These are phyloP conservation scores for Auanema freiburgensis DNA, from an alignment of 2,888 invertebrate genomes.

Conservation along the genomic window DNA sequence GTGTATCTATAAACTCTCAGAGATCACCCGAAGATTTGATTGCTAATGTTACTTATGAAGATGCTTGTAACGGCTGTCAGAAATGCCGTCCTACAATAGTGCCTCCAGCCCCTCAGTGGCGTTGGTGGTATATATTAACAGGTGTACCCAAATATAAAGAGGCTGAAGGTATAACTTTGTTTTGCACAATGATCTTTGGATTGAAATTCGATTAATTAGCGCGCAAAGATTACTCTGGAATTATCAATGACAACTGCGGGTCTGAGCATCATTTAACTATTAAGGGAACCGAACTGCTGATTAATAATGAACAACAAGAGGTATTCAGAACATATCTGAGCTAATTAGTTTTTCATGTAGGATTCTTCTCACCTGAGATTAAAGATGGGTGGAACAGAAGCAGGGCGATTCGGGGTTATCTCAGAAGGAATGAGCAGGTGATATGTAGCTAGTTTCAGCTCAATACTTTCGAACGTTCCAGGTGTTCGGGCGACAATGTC, in stretches of 20 bases:
- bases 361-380: conserved; percentile 29
- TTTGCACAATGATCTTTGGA: neutral
- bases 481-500: conserved; percentile 18
- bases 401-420: conserved; percentile 32
- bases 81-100: conserved; percentile 40
- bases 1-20: conserved; percentile 9
- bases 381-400: conserved; percentile 27
- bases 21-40: conserved; percentile 38
- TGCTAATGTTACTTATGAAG: conserved; percentile 40
- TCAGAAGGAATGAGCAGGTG: conserved; percentile 29
- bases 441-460: conserved; percentile 6
- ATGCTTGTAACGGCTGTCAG: conserved; percentile 55
- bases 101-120: conserved; percentile 31
- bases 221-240: conserved; percentile 35
- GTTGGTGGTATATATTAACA: conserved; percentile 51
- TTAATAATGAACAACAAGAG: conserved; percentile 32
- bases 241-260: conserved; percentile 47
- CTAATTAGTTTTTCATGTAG: no score
- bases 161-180: conserved; percentile 15
- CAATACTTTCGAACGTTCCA: neutral
- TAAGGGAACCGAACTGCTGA: conserved; percentile 28
- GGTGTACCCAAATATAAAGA: conserved; percentile 38
- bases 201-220: conserved; percentile 3
- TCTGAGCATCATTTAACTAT: conserved; percentile 20
- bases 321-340: neutral